These are phyloP conservation scores for Pelecanoides urinatrix DNA, from an alignment of 2,113 vertebrate species.

Conservation along the genomic window DNA sequence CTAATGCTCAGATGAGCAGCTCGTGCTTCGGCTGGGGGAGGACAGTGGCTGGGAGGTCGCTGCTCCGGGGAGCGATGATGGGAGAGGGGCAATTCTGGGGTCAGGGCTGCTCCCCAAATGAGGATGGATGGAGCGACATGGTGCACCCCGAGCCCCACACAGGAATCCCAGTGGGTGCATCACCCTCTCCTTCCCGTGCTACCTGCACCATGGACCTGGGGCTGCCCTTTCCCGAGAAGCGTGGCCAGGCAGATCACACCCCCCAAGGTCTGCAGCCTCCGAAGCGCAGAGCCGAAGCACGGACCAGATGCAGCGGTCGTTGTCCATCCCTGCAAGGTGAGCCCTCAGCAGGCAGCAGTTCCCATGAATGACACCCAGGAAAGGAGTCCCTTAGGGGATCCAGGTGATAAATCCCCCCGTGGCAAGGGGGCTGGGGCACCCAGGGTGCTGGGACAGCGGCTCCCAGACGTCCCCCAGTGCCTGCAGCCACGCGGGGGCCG, in stretches of 20 bases:
- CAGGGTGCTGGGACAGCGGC: neutral
- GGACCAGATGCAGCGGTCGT: neutral
- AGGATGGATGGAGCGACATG: neutral
- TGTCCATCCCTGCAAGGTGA: neutral
- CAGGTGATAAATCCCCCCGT: neutral
- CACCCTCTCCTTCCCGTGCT: neutral
- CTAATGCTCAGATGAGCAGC: neutral
- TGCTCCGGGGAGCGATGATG: rapidly evolving
- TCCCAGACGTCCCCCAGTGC: neutral
- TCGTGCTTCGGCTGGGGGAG: neutral
- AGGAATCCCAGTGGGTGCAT: too few species aligned
- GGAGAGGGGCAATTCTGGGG: neutral
- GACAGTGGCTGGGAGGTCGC: neutral
- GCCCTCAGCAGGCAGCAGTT: neutral
- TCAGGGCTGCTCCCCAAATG: neutral
- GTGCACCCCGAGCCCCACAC: neutral
- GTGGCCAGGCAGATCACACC: neutral
- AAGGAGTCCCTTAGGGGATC: neutral
- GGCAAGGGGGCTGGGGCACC: neutral
- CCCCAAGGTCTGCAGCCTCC: neutral
- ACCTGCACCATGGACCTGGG: neutral
- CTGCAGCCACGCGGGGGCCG: rapidly evolving
- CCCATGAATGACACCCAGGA: neutral
- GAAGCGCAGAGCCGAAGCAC: neutral
- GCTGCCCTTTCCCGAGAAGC: too few species aligned